Percentiles rank a stretch among this genome's conserved stretches.
These are phyloP conservation scores for Ptilodon capucinus DNA, from an alignment of 2,888 invertebrate genomes.

Conservation along the genomic window DNA sequence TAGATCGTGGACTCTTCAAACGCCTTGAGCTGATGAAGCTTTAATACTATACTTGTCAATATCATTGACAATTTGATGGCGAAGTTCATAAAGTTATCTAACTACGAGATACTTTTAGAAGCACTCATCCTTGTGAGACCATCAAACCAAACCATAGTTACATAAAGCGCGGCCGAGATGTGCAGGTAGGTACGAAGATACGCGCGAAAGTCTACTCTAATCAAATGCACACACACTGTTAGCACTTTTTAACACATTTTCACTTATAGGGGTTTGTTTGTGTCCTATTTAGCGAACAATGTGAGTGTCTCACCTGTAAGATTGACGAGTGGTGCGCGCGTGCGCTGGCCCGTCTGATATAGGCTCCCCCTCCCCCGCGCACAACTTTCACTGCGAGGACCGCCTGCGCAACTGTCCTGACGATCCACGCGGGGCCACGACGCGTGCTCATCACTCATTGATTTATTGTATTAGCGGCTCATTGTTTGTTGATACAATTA, in stretches of 20 bases:
- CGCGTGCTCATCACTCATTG: slow-evolving; percentile 32
- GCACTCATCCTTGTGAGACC: slow-evolving; percentile 12
- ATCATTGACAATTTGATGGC: not conserved
- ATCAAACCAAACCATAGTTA: slow-evolving; percentile 29
- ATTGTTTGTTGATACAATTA: slow-evolving; percentile 3
- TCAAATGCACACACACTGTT: slow-evolving; percentile 41
- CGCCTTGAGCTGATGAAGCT: not conserved
- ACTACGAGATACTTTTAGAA: slow-evolving; percentile 14
- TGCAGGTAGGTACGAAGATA: slow-evolving; percentile 24
- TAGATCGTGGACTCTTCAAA: too few species aligned
- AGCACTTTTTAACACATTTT: slow-evolving; percentile 41
- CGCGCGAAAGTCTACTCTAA: slow-evolving; percentile 39
- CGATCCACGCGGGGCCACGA: slow-evolving; percentile 47
- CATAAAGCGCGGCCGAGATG: slow-evolving; percentile 34
- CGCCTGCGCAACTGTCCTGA: slow-evolving; percentile 65
- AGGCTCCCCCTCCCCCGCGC: slow-evolving; percentile 51
- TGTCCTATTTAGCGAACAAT: slow-evolving; percentile 21
- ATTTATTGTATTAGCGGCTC: slow-evolving; percentile 9
- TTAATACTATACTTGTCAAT: not conserved
- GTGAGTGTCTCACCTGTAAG: slow-evolving; percentile 62
- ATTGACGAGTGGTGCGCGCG: slow-evolving; percentile 72
- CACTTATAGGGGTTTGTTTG: slow-evolving; percentile 29
- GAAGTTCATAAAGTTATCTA: not conserved
- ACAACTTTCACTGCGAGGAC: slow-evolving; percentile 62
- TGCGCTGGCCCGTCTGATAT: slow-evolving; percentile 57